Evolutionary conservation across 1,140 invertebrate genomes (phyloP).

Genomic region (Ips nitidus): DNA sequence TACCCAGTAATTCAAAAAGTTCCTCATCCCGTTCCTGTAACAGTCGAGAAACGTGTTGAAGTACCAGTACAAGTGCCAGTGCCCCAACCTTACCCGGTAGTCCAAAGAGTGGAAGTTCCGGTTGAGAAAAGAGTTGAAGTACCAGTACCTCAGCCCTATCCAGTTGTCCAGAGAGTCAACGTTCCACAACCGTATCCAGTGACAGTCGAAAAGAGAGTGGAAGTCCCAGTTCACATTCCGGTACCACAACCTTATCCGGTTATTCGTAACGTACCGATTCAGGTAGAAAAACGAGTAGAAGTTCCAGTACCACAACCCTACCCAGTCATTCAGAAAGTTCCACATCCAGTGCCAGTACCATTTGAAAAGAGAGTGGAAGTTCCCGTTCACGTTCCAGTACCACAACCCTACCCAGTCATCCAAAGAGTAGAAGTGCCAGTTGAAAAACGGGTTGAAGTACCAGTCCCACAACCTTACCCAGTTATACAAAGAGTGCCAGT

Average conservation of each 20-base stretch:
- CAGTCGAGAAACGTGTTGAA: slow-evolving; percentile 15
- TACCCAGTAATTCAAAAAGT: slow-evolving; percentile 16
- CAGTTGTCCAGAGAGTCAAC: slow-evolving; percentile 14
- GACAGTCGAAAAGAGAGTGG: slow-evolving; percentile 16
- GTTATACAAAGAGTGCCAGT: slow-evolving; percentile 15
- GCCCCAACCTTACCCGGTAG: slow-evolving; percentile 20
- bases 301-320: slow-evolving; percentile 35
- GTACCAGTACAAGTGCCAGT: slow-evolving; percentile 12
- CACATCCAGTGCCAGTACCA: slow-evolving; percentile 12
- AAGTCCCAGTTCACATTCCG: slow-evolving; percentile 6
- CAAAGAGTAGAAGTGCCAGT: slow-evolving; percentile 20
- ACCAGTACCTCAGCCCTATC: slow-evolving; percentile 25
- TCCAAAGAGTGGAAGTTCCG: slow-evolving; percentile 21
- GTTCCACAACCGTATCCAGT: slow-evolving; percentile 23
- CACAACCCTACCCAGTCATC: slow-evolving; percentile 20
- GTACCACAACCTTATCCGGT: slow-evolving; percentile 19
- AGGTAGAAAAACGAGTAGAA: slow-evolving; percentile 8
- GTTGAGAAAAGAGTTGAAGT: slow-evolving; percentile 22
- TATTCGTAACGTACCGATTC: slow-evolving; percentile 4
- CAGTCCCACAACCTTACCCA: slow-evolving; percentile 33
- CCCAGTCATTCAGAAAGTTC: slow-evolving; percentile 18
- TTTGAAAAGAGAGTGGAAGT: slow-evolving; percentile 20
- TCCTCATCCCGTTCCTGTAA: slow-evolving; percentile 5
- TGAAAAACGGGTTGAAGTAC: slow-evolving; percentile 22
- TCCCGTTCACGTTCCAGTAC: slow-evolving; percentile 15